Base-by-base conservation (phyloP, 2,797 vertebrate genomes). In the Amblyopsis hoosieri region DNA sequence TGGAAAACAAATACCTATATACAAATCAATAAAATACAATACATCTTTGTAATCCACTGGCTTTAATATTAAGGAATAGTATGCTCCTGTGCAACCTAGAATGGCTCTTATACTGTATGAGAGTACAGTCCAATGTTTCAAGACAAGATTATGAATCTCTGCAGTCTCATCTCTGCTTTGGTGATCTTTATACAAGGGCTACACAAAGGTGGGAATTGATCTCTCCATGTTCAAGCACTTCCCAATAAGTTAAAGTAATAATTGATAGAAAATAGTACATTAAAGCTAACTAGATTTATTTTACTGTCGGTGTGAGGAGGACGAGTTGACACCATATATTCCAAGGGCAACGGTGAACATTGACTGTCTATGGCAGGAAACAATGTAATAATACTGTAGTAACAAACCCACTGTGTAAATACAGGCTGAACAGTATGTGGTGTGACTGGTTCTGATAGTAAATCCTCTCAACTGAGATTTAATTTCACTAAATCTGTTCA, bases 1-100 rank as follows among this genome's bases (percentile, higher is more conserved):
- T 81, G 69, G 33, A 37, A 37, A 79, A 62, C 64, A 87, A 76
- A 82, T 71, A 90, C 89, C 84, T 95, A 94, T 96, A 92, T 95
- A 97, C 79, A 96, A 72, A 90, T 89, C 87, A 92, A 93, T 91
- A 94, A 95, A 96, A 96, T 95, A 96, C 94, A 98, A 93, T 96
- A 97, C 95, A 98, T 94, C 96, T 96, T 88, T 80, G 80, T 81
- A 92, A 93, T 89, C 89, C 82, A 88, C 86, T 71, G 65, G 75
- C 88, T 81, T 86, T 79, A 88, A 59, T 70, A 73, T 80, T 73
- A 71, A 77, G 66, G 71, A 75, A 31, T 72, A 67, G 42, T 57
- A 64, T 60, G 67, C 61, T 23, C 50, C 48, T 57, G 54, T 66
- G 51, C 55, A 69, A 50, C 9, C 51, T 45, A 31, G 61, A 62